These are phyloP conservation scores for Melanargia galathea DNA, from an alignment of 2,888 invertebrate species.

Conservation along the genomic window DNA sequence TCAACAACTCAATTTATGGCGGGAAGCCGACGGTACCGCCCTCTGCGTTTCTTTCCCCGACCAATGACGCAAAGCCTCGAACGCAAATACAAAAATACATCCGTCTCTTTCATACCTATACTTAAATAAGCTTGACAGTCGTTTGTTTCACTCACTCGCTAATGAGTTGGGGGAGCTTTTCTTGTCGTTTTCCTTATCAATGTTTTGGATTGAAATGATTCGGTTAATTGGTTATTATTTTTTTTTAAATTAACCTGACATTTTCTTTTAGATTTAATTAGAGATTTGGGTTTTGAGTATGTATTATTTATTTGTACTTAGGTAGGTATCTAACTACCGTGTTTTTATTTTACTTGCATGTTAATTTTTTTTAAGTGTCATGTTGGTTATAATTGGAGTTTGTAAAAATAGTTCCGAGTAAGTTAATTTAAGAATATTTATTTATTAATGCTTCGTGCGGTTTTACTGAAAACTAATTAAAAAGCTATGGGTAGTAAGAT, in stretches of 20 bases:
- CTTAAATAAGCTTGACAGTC: not conserved
- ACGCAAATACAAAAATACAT: slow-evolving; percentile 42
- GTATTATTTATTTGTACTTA: slow-evolving; percentile 10
- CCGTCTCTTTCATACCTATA: slow-evolving; percentile 55
- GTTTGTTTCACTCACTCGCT: slow-evolving; percentile 16
- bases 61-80: slow-evolving; percentile 62
- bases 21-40: slow-evolving; percentile 74
- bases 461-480: not conserved
- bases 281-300: slow-evolving; percentile 11
- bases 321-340: not conserved
- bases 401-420: slow-evolving; percentile 2
- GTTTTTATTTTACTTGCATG: not conserved
- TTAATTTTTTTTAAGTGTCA: not conserved
- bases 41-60: slow-evolving; percentile 59
- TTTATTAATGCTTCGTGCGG: not conserved
- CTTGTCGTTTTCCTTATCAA: slow-evolving; percentile 32
- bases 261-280: slow-evolving; percentile 31
- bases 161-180: slow-evolving; percentile 17
- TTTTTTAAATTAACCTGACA: slow-evolving; percentile 31
- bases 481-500: not conserved
- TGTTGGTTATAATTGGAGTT: not conserved
- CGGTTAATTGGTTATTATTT: slow-evolving; percentile 34
- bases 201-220: slow-evolving; percentile 29
- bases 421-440: slow-evolving; percentile 14
- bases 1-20: slow-evolving; percentile 83